Percentiles rank a stretch among this genome's conserved stretches.
Conservation (phyloP, 2,888 invertebrate species). For the Eubasilissa splendida region DNA sequence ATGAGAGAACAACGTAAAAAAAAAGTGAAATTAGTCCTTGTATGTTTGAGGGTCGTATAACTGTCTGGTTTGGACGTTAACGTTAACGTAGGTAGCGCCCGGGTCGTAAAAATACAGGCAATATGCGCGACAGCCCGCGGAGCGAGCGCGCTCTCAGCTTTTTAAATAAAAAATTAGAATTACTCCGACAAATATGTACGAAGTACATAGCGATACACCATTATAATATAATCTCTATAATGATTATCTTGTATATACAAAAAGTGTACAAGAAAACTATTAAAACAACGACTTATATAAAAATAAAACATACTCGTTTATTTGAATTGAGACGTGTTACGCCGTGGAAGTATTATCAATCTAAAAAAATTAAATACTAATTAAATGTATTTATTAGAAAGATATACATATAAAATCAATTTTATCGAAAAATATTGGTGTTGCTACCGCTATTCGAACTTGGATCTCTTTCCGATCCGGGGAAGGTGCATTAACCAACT, state of each 20-base stretch:
- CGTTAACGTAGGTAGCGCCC: constrained; percentile 4
- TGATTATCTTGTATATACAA: neutral
- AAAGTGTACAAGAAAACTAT: too few species aligned
- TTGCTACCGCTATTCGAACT: too few species aligned
- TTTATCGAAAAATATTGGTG: too few species aligned
- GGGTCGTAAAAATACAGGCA: constrained; percentile 1
- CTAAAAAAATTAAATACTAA: too few species aligned
- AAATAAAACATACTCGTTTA: too few species aligned
- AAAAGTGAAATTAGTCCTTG: constrained; percentile 13
- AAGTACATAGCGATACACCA: neutral
- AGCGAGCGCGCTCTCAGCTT: neutral
- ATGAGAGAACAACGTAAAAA: neutral
- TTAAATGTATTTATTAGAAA: too few species aligned
- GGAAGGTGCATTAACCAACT: too few species aligned
- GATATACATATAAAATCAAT: too few species aligned
- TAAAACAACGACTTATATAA: too few species aligned
- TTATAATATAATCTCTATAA: neutral
- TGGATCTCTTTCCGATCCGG: too few species aligned
- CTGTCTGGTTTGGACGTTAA: constrained; percentile 13
- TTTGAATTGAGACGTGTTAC: too few species aligned
- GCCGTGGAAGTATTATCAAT: too few species aligned
- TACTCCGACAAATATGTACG: constrained; percentile 15
- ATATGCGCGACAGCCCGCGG: neutral
- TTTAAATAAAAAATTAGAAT: constrained; percentile 26
- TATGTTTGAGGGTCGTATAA: constrained; percentile 27